Evolutionary conservation across 2,888 invertebrate genomes (phyloP), one percentile per base, ranked within the genome.

Genomic region (Magallana nippona): DNA sequence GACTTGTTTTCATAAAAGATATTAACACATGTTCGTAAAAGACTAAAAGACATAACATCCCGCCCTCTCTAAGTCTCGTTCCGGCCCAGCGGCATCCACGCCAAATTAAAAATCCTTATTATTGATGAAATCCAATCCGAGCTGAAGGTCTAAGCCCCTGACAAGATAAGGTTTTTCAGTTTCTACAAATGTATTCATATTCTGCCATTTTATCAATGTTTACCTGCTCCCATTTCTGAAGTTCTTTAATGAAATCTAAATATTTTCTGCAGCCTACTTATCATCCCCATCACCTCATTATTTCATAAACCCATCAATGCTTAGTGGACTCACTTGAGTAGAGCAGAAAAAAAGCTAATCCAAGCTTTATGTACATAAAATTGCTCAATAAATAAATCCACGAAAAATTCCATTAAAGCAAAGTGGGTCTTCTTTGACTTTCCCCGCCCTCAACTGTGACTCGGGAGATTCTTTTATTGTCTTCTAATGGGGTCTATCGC

Each of bases 171-270:
- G 71, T 32, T 13, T 71, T 71, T 71, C 71, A 71, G 32, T 71
- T 71, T 71, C 71, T 71, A 71, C 71, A 71, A 71, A 71, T 71
- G 71, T 22, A 71, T 71, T 71, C 71, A 71, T 32, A 71, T 71
- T 71, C 71, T 71, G 71, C 11, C 71, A 27, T 71, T 71, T 71
- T 71, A 71, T 71, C 71, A 71, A 22, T 71, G 71, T 71, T 32
- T 71, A 71, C 71, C 71, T 71, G 71, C 32, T 71, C 71, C 27
- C 15, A 11, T 22, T 71, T 32, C 44, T 27, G 13, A 71, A 27
- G 71, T 71, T 27, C 32, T 71, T 22, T 22, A 71, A 22, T 22
- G 22, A 71, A 71, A 22, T 22, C 10, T 71, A 71, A 71, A 71
- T 27, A 32, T 71, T 22, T 27, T 71, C 22, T 71, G 27, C 27